These are phyloP conservation scores for Trichopria drosophilae DNA, from an alignment of 2,888 invertebrate species.

Conservation along the genomic window DNA sequence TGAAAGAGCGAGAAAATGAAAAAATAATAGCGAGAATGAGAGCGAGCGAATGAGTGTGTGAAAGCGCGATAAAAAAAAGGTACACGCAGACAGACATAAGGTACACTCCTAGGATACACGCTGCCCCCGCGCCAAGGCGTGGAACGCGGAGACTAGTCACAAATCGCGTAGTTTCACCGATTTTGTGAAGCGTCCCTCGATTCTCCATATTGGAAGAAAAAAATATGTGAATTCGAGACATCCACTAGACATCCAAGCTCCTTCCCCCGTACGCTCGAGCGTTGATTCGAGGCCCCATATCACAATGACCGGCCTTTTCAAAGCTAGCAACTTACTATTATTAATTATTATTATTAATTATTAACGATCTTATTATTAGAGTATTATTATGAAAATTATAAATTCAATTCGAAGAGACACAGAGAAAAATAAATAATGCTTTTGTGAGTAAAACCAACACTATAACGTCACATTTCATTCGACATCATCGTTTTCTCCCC, in stretches of 20 bases:
- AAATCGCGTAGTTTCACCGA: slow-evolving; percentile 33
- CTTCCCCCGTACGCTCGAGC: too few relatives aligned
- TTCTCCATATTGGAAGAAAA: slow-evolving; percentile 29
- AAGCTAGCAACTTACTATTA: slow-evolving; percentile 46
- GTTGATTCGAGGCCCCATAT: slow-evolving; percentile 31
- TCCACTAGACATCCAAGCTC: too few relatives aligned
- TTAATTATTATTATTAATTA: slow-evolving; percentile 43
- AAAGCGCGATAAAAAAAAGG: neutral
- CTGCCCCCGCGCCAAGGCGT: too few relatives aligned
- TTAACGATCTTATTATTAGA: slow-evolving; percentile 46
- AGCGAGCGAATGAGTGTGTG: neutral
- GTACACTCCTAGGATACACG: slow-evolving; percentile 14
- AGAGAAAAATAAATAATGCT: slow-evolving; percentile 58
- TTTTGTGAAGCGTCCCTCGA: slow-evolving; percentile 34
- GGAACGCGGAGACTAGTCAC: slow-evolving; percentile 31
- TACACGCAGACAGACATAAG: slow-evolving; percentile 10
- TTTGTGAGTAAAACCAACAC: slow-evolving; percentile 55
- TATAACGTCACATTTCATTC: slow-evolving; percentile 29
- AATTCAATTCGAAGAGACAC: slow-evolving; percentile 56
- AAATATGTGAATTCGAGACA: slow-evolving; percentile 26
- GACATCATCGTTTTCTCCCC: too few relatives aligned
- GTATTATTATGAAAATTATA: slow-evolving; percentile 57
- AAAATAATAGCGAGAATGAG: neutral
- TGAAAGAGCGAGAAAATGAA: too few relatives aligned
- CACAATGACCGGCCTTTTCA: slow-evolving; percentile 38